Conservation (phyloP, 1,140 invertebrate genomes). For the Megalonaias nervosa region DNA sequence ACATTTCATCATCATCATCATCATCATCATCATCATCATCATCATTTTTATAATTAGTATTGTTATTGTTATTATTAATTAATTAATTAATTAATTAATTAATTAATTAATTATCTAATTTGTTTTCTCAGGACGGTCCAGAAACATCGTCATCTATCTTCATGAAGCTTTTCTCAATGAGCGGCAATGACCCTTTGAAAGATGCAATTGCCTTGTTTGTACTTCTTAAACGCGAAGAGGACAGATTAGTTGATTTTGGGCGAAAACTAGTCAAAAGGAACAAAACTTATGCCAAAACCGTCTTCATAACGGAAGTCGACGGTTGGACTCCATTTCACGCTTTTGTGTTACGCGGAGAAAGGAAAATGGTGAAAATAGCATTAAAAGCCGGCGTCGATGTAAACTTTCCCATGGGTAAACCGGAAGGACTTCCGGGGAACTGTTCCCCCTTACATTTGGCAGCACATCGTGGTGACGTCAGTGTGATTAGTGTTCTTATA, state of each 20-base stretch:
- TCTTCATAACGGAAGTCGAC: constrained; percentile 56
- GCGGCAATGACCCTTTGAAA: constrained; percentile 28
- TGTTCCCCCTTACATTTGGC: constrained; percentile 63
- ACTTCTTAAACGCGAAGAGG: constrained; percentile 53
- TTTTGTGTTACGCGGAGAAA: constrained; percentile 57
- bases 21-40: too few relatives aligned
- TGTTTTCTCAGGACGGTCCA: too few relatives aligned
- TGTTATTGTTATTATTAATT: too few relatives aligned
- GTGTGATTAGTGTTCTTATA: constrained; percentile 56
- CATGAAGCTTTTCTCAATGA: constrained; percentile 27
- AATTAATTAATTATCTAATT: too few relatives aligned
- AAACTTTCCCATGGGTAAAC: constrained; percentile 57
- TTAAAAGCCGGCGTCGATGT: constrained; percentile 54
- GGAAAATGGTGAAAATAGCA: constrained; percentile 60
- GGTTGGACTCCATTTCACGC: constrained; percentile 66
- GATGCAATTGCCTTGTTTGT: constrained; percentile 55
- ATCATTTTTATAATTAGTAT: too few relatives aligned
- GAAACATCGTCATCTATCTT: too few relatives aligned
- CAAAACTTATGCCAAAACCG: constrained; percentile 40
- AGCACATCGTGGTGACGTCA: constrained; percentile 63
- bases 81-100: too few relatives aligned
- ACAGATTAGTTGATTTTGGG: constrained; percentile 48
- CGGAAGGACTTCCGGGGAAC: constrained; percentile 55
- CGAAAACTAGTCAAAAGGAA: constrained; percentile 55
- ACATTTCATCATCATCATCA: too few relatives aligned